Base-by-base conservation (phyloP, 2,888 invertebrate species). In the Oligia latruncula region DNA sequence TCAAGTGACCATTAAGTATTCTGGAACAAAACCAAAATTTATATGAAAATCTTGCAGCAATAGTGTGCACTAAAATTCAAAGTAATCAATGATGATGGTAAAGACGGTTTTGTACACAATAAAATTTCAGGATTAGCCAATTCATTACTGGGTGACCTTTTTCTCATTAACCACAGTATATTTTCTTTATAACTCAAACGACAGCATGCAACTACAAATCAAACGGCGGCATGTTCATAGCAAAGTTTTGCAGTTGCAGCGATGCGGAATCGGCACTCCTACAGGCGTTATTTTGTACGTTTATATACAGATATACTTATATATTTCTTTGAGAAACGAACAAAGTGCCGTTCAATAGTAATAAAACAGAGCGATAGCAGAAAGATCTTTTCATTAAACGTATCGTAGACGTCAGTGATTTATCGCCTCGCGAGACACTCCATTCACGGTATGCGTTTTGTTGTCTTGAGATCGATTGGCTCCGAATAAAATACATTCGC, bases 371-470 rank as follows among this genome's bases (percentile, higher is more conserved):
- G 91, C 88, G 91, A 91, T 91, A 91, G 91, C 90, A 90, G 93
- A 93, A 93, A 93, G 94, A 94, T 94, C 94, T 94, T 95, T 96
- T 96, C 95, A 96, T 96, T 95, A 95, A 95, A 95, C 94, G 95
- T 95, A 95, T 96, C 95, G 94, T 89, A 93, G 95, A 94, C 93
- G 91, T 91, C 91, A 92, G 93, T 94, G 95, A 96, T 96, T 96
- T 96, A 96, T 96, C 91, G 95, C 91, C 95, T 93, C 95, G 92
- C 90, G 96, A 96, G 96, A 95, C 95, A 94, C 94, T 95, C 93
- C 92, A 95, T 95, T 95, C 95, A 94, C 92, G 87, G 88, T 90
- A 94, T 95, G 95, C 95, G 95, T 96, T 95, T 95, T 95, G 95
- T 95, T 95, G 95, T 93, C 93, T 93, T 89, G 91, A 96, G 96